Conservation (phyloP, 2,888 invertebrate species). For the Graphium colonna region DNA sequence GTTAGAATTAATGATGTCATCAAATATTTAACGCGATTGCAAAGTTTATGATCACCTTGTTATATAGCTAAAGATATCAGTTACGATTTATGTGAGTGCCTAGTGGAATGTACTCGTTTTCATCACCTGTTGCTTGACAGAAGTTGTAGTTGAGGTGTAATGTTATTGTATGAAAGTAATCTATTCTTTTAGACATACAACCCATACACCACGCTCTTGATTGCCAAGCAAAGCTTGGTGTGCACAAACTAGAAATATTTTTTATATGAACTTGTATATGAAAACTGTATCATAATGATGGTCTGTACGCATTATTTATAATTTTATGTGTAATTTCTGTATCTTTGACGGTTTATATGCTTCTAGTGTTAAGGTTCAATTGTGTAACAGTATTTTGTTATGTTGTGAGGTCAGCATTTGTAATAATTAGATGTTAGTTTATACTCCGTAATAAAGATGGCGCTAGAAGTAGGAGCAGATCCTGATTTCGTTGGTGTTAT, state of each 20-base stretch:
- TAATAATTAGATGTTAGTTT: neutral
- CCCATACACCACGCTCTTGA: no score
- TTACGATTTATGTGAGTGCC: no score
- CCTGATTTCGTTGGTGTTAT: neutral
- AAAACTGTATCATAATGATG: neutral
- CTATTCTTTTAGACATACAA: no score
- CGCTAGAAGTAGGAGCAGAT: neutral
- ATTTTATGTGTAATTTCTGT: neutral
- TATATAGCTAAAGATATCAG: no score
- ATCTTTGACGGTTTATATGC: neutral
- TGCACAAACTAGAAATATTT: neutral
- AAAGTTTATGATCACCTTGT: no score
- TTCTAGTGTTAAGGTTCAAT: neutral
- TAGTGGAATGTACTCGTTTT: no score
- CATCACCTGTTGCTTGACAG: no score
- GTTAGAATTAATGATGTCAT: no score
- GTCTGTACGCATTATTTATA: neutral
- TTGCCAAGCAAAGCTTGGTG: neutral
- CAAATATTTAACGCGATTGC: no score
- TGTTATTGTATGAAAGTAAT: no score
- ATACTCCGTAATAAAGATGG: neutral
- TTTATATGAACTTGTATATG: neutral
- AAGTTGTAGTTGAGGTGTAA: no score
- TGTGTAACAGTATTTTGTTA: slow-evolving; percentile 4
- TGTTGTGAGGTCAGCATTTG: neutral